phyloP scores from a whole-genome alignment of 2,888 invertebrate genomes.

The Dynastes maya region DNA sequence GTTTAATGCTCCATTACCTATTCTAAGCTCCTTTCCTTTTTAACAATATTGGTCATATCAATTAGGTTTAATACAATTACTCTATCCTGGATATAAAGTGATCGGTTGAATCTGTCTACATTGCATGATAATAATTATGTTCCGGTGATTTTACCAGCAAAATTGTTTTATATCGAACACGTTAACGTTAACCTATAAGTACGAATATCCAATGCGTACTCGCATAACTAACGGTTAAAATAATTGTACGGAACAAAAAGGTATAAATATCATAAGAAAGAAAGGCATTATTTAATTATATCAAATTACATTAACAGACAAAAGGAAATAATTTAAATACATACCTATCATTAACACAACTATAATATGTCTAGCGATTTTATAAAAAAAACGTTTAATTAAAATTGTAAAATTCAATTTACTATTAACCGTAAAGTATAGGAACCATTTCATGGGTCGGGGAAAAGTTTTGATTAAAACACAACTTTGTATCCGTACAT shows the following conservation, averaged over 20 bases:
- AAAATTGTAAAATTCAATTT: not conserved
- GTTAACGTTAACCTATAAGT: not conserved
- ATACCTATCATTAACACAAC: not conserved
- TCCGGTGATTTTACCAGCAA: slow-evolving; percentile 12
- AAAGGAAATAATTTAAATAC: slow-evolving; percentile 31
- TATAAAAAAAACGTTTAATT: slow-evolving; percentile 5
- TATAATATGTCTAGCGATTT: slow-evolving; percentile 1
- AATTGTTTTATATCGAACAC: slow-evolving; percentile 6
- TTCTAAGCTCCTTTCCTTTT: not conserved
- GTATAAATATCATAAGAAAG: slow-evolving; percentile 1
- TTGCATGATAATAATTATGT: slow-evolving; percentile 20
- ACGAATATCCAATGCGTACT: not conserved
- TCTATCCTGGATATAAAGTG: slow-evolving; percentile 13
- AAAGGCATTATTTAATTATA: slow-evolving; percentile 1
- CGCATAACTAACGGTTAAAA: slow-evolving; percentile 17
- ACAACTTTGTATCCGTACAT: no score
- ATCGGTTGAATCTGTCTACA: slow-evolving; percentile 9
- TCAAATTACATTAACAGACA: not conserved
- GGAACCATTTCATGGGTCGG: no score
- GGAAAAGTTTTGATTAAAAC: no score
- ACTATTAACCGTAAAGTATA: not conserved
- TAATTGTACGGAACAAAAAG: slow-evolving; percentile 9
- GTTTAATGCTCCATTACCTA: slow-evolving; percentile 6
- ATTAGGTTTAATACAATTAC: slow-evolving; percentile 16
- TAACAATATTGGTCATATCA: slow-evolving; percentile 6